These are phyloP conservation scores for Pycnomerus fuliginosus DNA, from an alignment of 2,888 invertebrate genomes.

Conservation along the genomic window DNA sequence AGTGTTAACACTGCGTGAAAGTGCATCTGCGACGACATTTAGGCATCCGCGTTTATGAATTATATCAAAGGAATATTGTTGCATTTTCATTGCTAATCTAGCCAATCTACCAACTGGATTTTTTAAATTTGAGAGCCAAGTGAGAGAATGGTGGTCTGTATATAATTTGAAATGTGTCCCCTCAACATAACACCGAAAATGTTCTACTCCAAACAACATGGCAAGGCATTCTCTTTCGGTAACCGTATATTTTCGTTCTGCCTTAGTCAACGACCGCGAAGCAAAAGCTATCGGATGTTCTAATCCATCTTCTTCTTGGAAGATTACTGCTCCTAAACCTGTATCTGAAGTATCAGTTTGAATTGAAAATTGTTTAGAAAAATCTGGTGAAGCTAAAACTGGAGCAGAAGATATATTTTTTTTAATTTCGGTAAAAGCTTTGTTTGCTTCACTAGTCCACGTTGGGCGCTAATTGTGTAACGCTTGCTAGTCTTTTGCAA, in stretches of 20 bases:
- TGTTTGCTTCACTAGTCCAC: too few species aligned
- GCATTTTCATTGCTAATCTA: conserved; percentile 29
- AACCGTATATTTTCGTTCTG: conserved; percentile 20
- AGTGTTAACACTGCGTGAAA: too few species aligned
- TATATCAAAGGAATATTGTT: conserved; percentile 24
- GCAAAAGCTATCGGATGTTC: conserved; percentile 23
- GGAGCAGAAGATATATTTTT: conserved; percentile 22
- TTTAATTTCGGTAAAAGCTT: too few species aligned
- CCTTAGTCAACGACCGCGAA: conserved; percentile 16
- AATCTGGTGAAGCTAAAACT: conserved; percentile 30
- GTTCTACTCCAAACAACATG: conserved; percentile 27
- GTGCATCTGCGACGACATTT: conserved; percentile 35
- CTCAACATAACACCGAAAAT: conserved; percentile 33
- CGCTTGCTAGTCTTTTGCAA: too few species aligned
- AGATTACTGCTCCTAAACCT: conserved; percentile 35
- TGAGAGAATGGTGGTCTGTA: conserved; percentile 35
- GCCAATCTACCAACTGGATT: conserved; percentile 35
- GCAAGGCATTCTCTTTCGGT: conserved; percentile 23
- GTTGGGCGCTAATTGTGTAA: too few species aligned
- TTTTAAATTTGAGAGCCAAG: conserved; percentile 33
- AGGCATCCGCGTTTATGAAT: conserved; percentile 31
- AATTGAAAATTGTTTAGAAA: conserved; percentile 24
- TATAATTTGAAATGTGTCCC: conserved; percentile 27
- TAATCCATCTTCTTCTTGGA: conserved; percentile 19
- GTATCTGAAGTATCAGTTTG: conserved; percentile 33